Evolutionary conservation across 2,888 invertebrate species (phyloP), one percentile per base, ranked within the genome.

Genomic region (Plutella xylostella): DNA sequence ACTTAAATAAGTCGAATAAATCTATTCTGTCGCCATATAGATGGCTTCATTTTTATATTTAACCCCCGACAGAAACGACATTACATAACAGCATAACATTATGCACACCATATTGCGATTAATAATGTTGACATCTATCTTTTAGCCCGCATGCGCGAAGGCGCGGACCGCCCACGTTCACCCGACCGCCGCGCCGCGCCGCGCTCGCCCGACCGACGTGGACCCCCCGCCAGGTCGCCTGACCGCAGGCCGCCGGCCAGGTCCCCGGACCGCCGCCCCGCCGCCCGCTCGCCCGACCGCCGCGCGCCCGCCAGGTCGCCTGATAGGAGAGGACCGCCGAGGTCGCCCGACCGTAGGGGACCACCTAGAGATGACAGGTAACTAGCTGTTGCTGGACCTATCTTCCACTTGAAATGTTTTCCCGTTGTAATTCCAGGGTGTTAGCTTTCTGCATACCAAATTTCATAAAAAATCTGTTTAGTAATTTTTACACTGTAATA

Each of bases 221-320:
- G 2, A 11, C 35, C 35, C 17, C 35, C 15, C 35, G 35, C 14
- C 11, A 0, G 25, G 5, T 9, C 25, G 25, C 25, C 25, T 9
- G 5, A 9, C 6, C 33, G 33, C 11, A 6, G 17, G 22, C 9
- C 18, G 38, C 11, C 34, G n/a, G 17, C 17, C 38, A n/a, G n/a
- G n/a, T n/a, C n/a, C 38, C 39, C 22, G n/a, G 39, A 12, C 33
- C 33, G 33, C 53, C 54, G 42, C 21, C 55, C 0, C 59, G 63
- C 12, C 33, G 3, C 69, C 67, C 0, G 25, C 25, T 9, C 25
- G 25, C 25, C 25, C 25, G 5, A 9, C 6, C 33, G 33, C 11
- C n/a, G 17, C 14, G 14, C 35, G 18, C 35, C 15, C 35, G 35
- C 14, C 11, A 15, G 33, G 33, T 5, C 6, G 6, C 25, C 25